phyloP scores from a whole-genome alignment of 2,797 vertebrate genomes.

The Notolepis coatsorum region DNA sequence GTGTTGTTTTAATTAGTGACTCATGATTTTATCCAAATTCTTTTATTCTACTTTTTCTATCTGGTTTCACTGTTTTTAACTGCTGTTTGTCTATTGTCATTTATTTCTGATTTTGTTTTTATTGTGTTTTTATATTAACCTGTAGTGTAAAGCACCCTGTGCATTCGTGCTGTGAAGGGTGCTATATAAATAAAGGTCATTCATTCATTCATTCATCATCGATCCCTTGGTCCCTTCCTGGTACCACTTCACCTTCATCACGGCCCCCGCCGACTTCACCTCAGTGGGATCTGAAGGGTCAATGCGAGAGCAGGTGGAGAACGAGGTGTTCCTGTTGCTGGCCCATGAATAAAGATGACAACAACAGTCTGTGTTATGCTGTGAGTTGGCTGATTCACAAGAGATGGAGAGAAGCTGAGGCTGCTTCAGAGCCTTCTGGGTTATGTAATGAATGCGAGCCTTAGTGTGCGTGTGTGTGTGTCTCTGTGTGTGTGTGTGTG shows the following conservation, averaged over 20 bases:
- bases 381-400: constrained; percentile 15
- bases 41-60: no score
- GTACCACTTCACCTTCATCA: neutral
- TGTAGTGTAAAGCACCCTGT: no score
- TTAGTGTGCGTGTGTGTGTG: neutral
- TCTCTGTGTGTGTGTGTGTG: neutral
- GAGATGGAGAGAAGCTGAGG: constrained; percentile 22
- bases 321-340: neutral
- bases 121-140: no score
- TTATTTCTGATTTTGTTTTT: no score
- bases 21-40: no score
- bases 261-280: neutral
- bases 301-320: neutral
- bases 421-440: constrained; percentile 25
- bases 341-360: neutral
- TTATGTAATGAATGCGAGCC: constrained; percentile 48
- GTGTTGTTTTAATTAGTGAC: no score
- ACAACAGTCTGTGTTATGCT: neutral
- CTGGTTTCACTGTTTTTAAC: no score
- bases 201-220: no score
- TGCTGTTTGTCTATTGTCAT: no score
- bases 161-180: no score
- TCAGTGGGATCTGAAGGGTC: neutral
- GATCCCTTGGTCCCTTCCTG: neutral
- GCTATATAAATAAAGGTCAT: no score